Evolutionary conservation across 92 coral and sea anemone genomes (phyloP).

Genomic region (Porites evermanni): DNA sequence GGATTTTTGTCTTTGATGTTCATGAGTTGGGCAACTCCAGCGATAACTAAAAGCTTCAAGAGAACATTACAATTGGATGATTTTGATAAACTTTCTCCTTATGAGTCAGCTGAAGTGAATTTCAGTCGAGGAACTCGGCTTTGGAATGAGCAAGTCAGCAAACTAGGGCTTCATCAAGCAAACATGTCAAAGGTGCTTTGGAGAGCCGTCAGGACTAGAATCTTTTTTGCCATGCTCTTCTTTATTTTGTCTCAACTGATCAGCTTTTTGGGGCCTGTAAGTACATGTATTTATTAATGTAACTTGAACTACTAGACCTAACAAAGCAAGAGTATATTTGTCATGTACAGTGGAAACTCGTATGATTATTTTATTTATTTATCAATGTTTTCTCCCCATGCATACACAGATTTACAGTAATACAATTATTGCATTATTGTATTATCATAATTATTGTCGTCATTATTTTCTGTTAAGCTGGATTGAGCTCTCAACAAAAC

Average conservation of each 20-base stretch:
- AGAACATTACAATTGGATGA: constrained; percentile 81
- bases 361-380: no score
- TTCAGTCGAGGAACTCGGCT: constrained; percentile 69
- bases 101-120: constrained; percentile 79
- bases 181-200: constrained; percentile 67
- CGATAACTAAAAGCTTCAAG: constrained; percentile 83
- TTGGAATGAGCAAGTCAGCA: constrained; percentile 85
- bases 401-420: no score
- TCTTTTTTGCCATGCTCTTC: constrained; percentile 68
- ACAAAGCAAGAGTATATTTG: no score
- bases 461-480: no score
- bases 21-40: constrained; percentile 85
- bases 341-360: no score
- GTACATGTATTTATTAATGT: constrained; percentile 10
- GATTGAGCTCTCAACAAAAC: no score
- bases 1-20: constrained; percentile 88
- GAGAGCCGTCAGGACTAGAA: constrained; percentile 72
- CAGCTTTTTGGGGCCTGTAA: constrained; percentile 89
- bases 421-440: no score
- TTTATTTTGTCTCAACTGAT: constrained; percentile 72
- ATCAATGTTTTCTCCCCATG: no score
- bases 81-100: constrained; percentile 80
- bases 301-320: no score
- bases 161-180: constrained; percentile 76
- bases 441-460: no score